phyloP scores from a whole-genome alignment of 2,113 vertebrate species.

The Peromyscus leucopus region DNA sequence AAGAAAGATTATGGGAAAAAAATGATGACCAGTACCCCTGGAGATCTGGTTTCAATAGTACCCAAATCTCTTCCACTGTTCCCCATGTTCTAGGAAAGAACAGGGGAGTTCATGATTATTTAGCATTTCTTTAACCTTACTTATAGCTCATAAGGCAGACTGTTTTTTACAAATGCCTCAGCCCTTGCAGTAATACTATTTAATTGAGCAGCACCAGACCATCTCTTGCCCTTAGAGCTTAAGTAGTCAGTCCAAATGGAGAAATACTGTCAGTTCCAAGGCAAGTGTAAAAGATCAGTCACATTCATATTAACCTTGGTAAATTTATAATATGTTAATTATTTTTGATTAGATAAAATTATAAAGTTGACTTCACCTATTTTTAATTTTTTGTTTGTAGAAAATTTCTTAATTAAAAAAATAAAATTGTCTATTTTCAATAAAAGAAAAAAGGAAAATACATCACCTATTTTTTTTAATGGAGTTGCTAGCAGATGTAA shows the following conservation, averaged over 20 bases:
- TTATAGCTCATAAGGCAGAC: neutral
- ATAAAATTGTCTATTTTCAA: too few species aligned
- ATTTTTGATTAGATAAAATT: neutral
- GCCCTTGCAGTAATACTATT: neutral
- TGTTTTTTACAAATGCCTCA: neutral
- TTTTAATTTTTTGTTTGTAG: neutral
- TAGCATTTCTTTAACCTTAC: neutral
- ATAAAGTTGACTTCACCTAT: neutral
- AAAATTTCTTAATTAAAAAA: too few species aligned
- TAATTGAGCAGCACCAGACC: accelerated
- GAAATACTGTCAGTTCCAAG: accelerated
- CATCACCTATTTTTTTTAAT: neutral
- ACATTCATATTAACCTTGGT: neutral
- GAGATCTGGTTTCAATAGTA: neutral
- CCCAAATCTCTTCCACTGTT: accelerated
- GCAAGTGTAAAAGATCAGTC: neutral
- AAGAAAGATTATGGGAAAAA: neutral
- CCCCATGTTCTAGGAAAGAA: accelerated
- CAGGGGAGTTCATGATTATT: neutral
- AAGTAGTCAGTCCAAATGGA: neutral
- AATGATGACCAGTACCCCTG: accelerated
- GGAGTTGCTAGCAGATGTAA: neutral
- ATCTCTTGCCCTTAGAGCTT: accelerated
- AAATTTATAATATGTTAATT: neutral
- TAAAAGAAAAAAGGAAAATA: too few species aligned